These are phyloP conservation scores for Chaetogeoica ovagalla DNA, from an alignment of 2,888 invertebrate species.

Conservation along the genomic window DNA sequence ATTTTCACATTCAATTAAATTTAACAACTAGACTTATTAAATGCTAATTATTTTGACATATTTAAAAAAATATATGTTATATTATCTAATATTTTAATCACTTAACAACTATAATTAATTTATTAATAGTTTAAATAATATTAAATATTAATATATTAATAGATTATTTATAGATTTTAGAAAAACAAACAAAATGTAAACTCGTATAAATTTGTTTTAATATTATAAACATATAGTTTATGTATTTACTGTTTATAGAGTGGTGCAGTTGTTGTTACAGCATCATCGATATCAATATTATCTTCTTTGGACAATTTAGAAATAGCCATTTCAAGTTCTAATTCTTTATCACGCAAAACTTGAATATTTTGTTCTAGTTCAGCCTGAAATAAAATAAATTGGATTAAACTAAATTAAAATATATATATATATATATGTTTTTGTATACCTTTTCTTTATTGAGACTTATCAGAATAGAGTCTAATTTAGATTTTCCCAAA, in stretches of 20 bases:
- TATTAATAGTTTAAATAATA: too few relatives aligned
- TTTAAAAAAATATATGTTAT: too few relatives aligned
- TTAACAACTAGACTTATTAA: too few relatives aligned
- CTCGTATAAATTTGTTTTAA: too few relatives aligned
- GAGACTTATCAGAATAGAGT: slow-evolving; percentile 75
- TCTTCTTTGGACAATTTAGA: slow-evolving; percentile 76
- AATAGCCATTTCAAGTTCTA: slow-evolving; percentile 80
- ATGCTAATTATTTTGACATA: too few relatives aligned
- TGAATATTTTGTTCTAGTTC: slow-evolving; percentile 84
- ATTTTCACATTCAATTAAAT: too few relatives aligned
- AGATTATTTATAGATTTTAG: too few relatives aligned
- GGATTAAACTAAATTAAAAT: neutral
- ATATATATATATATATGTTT: neutral
- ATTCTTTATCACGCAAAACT: slow-evolving; percentile 82
- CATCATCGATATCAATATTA: slow-evolving; percentile 90
- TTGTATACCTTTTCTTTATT: slow-evolving; percentile 69
- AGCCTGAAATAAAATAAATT: slow-evolving; percentile 60
- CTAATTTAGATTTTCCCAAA: slow-evolving; percentile 80
- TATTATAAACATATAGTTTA: neutral
- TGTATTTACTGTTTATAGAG: slow-evolving; percentile 84
- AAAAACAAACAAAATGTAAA: too few relatives aligned
- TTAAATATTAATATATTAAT: too few relatives aligned
- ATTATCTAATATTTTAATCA: too few relatives aligned
- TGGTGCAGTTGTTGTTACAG: slow-evolving; percentile 94
- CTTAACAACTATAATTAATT: too few relatives aligned